A percentile compares a stretch with the other conserved stretches of the same genome.
phyloP scores from a whole-genome alignment of 2,888 invertebrate genomes.

The Bhutanitis thaidina region DNA sequence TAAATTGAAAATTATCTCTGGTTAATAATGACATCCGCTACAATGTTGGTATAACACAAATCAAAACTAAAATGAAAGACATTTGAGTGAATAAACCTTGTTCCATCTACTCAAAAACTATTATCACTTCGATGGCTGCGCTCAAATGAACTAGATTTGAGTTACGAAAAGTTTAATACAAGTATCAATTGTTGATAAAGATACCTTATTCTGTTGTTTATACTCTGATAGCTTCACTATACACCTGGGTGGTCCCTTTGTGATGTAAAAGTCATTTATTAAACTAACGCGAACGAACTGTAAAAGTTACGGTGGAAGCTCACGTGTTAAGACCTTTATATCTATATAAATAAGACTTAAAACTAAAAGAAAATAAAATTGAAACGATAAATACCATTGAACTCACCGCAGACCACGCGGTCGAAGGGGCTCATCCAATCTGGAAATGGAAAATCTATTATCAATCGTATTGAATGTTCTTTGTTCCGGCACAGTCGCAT shows the following conservation, averaged over 20 bases:
- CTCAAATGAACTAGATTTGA: conserved; percentile 7
- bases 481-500: conserved; percentile 58
- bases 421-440: conserved; percentile 98
- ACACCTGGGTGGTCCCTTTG: conserved; percentile 18
- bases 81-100: neutral
- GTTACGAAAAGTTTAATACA: neutral
- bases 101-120: neutral
- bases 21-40: neutral
- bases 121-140: neutral
- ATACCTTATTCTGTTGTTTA: conserved; percentile 10
- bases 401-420: conserved; percentile 96
- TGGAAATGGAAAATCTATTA: conserved; percentile 85
- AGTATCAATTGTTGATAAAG: conserved; percentile 7
- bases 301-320: conserved; percentile 7
- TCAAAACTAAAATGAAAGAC: neutral
- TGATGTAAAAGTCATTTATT: conserved; percentile 9
- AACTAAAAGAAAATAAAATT: conserved; percentile 80
- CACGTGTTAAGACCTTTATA: conserved; percentile 17
- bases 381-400: conserved; percentile 88
- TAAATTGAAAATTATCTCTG: neutral
- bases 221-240: conserved; percentile 10
- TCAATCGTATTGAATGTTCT: conserved; percentile 78
- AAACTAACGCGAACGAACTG: conserved; percentile 3
- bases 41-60: neutral
- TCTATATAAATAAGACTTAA: conserved; percentile 55